Conservation (phyloP, 2,797 vertebrate genomes). For the Anguilla megastoma region DNA sequence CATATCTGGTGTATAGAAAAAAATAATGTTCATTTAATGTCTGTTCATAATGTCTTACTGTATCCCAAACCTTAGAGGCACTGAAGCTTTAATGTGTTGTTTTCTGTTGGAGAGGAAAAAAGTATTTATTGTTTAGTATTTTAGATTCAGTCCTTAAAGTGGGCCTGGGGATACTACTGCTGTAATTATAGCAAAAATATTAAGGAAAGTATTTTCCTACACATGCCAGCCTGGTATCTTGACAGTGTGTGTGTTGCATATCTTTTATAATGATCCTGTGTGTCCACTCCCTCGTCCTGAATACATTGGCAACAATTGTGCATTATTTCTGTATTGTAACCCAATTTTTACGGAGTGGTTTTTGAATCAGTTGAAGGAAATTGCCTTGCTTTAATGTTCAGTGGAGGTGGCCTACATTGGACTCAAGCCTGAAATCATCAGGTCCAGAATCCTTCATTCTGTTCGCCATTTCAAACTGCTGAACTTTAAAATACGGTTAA, state of each 20-base stretch:
- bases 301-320: not conserved
- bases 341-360: not conserved
- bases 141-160: constrained; percentile 2
- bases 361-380: not conserved
- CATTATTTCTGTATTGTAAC: not conserved
- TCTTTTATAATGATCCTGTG: not conserved
- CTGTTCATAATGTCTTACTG: not conserved
- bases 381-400: not conserved
- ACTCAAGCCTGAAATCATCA: not conserved
- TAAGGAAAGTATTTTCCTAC: not conserved
- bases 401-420: not conserved
- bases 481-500: not conserved
- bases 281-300: not conserved
- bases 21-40: not conserved
- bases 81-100: not conserved
- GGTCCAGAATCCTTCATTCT: not conserved
- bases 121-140: not conserved
- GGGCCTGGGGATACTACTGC: not conserved
- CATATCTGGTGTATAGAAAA: not conserved
- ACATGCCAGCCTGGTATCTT: not conserved
- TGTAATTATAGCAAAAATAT: not conserved
- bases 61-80: not conserved
- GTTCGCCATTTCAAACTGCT: not conserved
- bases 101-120: not conserved
- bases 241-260: not conserved